These are phyloP conservation scores for Pygoscelis antarcticus DNA, from an alignment of 2,113 vertebrate genomes.

Conservation along the genomic window DNA sequence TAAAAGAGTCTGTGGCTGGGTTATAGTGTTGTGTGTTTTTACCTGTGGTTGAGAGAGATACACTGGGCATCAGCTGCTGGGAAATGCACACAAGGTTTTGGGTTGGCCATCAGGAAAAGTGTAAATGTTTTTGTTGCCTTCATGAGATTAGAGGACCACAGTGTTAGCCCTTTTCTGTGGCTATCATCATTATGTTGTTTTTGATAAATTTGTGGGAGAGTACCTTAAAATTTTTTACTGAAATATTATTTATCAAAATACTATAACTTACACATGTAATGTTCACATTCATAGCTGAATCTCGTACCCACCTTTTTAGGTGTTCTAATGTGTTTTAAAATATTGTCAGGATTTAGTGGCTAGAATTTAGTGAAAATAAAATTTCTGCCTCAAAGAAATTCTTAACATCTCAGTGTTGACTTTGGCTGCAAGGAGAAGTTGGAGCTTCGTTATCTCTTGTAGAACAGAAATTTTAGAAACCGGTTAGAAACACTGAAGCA, in stretches of 20 bases:
- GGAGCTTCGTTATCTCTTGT: not conserved
- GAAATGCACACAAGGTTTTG: not conserved
- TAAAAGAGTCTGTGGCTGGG: not conserved
- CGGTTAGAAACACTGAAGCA: not conserved
- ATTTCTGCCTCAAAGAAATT: not conserved
- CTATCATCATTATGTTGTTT: not conserved
- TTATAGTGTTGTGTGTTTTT: not conserved
- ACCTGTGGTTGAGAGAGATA: not conserved
- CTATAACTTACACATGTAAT: not conserved
- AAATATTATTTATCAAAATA: not conserved
- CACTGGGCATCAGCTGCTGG: not conserved
- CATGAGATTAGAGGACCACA: not conserved
- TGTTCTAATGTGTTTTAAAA: not conserved
- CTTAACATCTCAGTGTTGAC: not conserved
- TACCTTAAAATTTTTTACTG: not conserved
- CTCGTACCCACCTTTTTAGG: not conserved
- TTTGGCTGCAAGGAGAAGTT: not conserved
- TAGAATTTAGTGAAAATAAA: not conserved
- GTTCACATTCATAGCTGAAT: not conserved
- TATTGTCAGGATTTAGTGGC: not conserved
- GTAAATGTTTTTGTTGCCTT: not conserved
- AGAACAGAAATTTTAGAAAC: not conserved
- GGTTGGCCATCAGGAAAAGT: not conserved
- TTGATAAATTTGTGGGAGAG: not conserved
- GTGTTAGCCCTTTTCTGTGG: not conserved